Percentiles rank a stretch among this genome's conserved stretches.
Evolutionary conservation across 2,888 invertebrate genomes (phyloP).

Genomic region (Ectemnius continuus): DNA sequence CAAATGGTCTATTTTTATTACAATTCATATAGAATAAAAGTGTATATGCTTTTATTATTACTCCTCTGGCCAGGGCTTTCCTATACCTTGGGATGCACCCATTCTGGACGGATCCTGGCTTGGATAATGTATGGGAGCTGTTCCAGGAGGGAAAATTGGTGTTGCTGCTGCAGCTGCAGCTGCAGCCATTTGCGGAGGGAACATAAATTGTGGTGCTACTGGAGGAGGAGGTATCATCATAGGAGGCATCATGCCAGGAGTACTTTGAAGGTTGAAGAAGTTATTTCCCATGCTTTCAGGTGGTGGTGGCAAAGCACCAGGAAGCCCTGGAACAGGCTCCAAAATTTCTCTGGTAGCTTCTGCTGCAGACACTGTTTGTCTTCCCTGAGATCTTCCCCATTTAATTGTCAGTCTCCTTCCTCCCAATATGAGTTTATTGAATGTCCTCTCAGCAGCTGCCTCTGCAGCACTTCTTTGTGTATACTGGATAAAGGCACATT

Average conservation of each 20-base stretch:
- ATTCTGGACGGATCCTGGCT: conserved; percentile 97
- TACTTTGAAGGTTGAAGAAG: conserved; percentile 83
- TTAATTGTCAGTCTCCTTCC: conserved; percentile 96
- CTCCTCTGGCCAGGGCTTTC: conserved; percentile 77
- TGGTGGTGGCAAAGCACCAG: conserved; percentile 84
- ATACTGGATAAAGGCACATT: conserved; percentile 98
- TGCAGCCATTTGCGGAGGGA: conserved; percentile 76
- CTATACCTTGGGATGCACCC: conserved; percentile 82
- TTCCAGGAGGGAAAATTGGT: conserved; percentile 79
- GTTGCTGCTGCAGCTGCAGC: conserved; percentile 78
- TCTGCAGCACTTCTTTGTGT: conserved; percentile 94
- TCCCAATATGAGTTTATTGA: conserved; percentile 92
- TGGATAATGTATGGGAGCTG: conserved; percentile 91
- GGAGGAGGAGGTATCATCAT: conserved; percentile 79
- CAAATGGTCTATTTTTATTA: conserved; percentile 15
- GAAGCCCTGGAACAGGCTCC: conserved; percentile 89
- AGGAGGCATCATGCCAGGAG: conserved; percentile 73
- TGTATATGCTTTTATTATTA: conserved; percentile 40
- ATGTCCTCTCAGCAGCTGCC: conserved; percentile 95
- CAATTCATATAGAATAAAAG: conserved; percentile 22
- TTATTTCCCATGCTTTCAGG: conserved; percentile 83
- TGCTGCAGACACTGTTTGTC: conserved; percentile 79
- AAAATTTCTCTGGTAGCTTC: conserved; percentile 81
- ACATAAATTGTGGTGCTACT: conserved; percentile 78
- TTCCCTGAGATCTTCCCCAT: conserved; percentile 97